Evolutionary conservation across 2,113 vertebrate species (phyloP).

Genomic region (Brienomyrus longianalis): DNA sequence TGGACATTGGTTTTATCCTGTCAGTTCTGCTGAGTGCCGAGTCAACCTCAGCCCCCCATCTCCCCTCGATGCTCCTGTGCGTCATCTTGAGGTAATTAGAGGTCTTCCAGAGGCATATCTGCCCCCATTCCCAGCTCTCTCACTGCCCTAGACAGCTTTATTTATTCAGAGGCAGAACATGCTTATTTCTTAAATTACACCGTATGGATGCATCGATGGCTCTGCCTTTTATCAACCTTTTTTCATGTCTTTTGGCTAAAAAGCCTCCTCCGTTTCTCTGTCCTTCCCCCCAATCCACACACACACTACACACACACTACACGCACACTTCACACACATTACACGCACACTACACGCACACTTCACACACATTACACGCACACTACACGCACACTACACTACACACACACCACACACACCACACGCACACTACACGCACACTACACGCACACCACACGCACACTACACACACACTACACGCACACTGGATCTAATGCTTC

Average conservation of each 20-base stretch:
- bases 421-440: too few relatives aligned
- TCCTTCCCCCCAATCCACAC: not conserved
- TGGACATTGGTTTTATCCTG: constrained; percentile 32
- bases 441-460: too few relatives aligned
- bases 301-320: not conserved
- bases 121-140: constrained; percentile 39
- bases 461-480: not conserved
- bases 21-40: constrained; percentile 38
- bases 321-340: not conserved
- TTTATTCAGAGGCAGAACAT: constrained; percentile 46
- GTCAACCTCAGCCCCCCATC: constrained; percentile 35
- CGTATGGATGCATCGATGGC: constrained; percentile 29
- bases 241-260: constrained; percentile 37
- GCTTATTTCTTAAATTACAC: constrained; percentile 53
- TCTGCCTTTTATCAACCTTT: constrained; percentile 37
- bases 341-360: too few relatives aligned
- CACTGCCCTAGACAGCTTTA: constrained; percentile 53
- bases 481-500: not conserved
- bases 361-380: not conserved
- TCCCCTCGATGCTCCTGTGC: constrained; percentile 42
- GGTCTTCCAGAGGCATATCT: constrained; percentile 47
- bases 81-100: constrained; percentile 64
- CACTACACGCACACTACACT: not conserved
- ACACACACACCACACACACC: too few relatives aligned
- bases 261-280: not conserved